Base-by-base conservation (phyloP, 2,797 vertebrate genomes). In the Rhincodon typus region DNA sequence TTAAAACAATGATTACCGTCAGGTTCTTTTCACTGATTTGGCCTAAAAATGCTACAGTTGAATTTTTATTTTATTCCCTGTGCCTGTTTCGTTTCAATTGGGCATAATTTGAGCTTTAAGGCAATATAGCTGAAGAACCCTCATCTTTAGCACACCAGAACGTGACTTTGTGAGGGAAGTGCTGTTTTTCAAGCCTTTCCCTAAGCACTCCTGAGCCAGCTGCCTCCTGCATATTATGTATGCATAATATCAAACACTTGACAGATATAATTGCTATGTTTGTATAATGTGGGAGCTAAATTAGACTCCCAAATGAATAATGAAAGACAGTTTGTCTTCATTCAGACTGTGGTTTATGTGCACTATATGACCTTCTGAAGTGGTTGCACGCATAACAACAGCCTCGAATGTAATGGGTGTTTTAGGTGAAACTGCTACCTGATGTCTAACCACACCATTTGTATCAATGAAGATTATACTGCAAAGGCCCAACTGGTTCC, bases 291-390 rank as follows among this genome's bases (percentile, higher is more conserved):
- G 15, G 94, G 96, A 96, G 90, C 95, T 57, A 69, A 96, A 94
- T 96, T 96, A 96, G 96, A 96, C 96, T 97, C 97, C 96, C 96
- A 93, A 96, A 96, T 86, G 96, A 97, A 96, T 96, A 97, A 96
- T 96, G 96, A 96, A 96, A 96, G 97, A 96, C 96, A 96, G 96
- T 96, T 96, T 97, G 96, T 97, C 97, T 97, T 96, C 50, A 82
- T 96, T 95, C 96, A 96, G 96, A n/a, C 96, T 96, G 96, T 96
- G 96, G 97, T 97, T 97, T 97, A 96, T 96, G 96, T 96, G 10
- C 95, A 0, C 7, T 96, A 96, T 94, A 97, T 8, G 1, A n/a
- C 95, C 96, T 96, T 96, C 69, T 96, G 96, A 96, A 97, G 96
- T 96, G 95, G 96, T 96, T 96, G 88, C 96, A 96, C 67, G 95